Conservation (phyloP, 2,797 vertebrate species). For the Nyctibius grandis region DNA sequence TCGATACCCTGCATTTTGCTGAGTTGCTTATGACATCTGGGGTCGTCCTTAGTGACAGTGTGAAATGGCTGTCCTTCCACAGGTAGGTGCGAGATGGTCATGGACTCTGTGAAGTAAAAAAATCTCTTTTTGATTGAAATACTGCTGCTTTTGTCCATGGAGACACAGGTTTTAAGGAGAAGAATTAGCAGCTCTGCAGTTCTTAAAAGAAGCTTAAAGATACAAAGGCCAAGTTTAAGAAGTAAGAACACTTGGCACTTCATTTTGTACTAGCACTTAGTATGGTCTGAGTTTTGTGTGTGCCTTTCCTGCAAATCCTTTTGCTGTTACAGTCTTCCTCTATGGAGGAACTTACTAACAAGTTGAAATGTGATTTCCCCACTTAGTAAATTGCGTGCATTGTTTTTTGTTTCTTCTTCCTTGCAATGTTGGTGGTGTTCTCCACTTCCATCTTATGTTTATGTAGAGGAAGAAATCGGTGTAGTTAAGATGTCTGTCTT, state of each 20-base stretch:
- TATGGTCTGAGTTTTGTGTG: background rate
- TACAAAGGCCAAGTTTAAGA: background rate
- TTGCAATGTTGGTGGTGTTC: background rate
- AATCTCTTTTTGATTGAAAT: background rate
- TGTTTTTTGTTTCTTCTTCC: background rate
- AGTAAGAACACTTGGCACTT: background rate
- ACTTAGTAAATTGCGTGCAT: background rate
- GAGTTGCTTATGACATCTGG: constrained; percentile 98
- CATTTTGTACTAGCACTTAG: background rate
- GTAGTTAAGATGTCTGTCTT: background rate
- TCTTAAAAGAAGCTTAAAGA: background rate
- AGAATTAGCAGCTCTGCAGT: background rate
- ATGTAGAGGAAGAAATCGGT: background rate
- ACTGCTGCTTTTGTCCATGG: background rate
- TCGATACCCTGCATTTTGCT: constrained; percentile 94
- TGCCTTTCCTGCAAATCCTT: background rate
- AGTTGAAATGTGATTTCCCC: background rate
- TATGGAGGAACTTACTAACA: background rate
- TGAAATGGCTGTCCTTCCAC: constrained; percentile 99
- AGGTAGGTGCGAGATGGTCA: constrained; percentile 76
- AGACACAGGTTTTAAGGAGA: background rate
- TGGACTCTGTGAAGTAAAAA: background rate
- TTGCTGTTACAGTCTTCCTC: background rate
- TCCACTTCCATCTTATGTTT: background rate
- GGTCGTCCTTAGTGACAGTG: constrained; percentile 95